Evolutionary conservation across 2,113 vertebrate species (phyloP), one percentile per base, ranked within the genome.

Genomic region (Zosterops borbonicus): DNA sequence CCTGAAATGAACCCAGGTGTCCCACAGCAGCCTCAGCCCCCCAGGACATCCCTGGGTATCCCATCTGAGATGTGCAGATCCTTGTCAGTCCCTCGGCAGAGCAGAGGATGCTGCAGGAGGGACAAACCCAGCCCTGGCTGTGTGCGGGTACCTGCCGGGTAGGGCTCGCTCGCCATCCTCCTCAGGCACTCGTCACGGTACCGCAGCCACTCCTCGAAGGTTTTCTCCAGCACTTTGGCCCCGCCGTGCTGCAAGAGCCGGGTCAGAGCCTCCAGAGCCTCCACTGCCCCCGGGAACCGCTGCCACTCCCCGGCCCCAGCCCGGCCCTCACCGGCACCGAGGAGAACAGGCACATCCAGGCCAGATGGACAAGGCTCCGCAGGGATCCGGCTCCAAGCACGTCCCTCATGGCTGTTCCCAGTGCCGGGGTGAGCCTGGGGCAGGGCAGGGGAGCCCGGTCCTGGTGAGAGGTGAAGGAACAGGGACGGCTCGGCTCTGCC

Each of bases 151-250:
- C 98, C 98, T 96, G 97, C 67, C 1, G 97, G 95, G 25, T 92
- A 94, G 4, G 98, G 97, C 41, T 98, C 98, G 2, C 92, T 97
- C 9, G 93, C 83, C 62, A 98, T 98, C 96, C 97, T 98, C 92
- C 89, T 96, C 89, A 98, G 35, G 68, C 98, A 99, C 56, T 98
- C 97, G 0, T 98, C 98, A 77, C 98, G 98, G 87, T 99, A 98
- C 77, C 96, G 96, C 83, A 98, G 55, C 98, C 98, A 98, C 80
- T 98, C 98, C 56, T 90, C 95, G 5, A 98, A 98, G 5, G 98
- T 99, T 78, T 98, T 98, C 94, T 99, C 98, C 49, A 98, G 92
- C 65, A 98, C 97, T 67, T 98, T 98, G 24, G 97, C 95, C 33
- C 76, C 65, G 0, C 93, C 23, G 1, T 46, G 76, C 97, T 98